These are phyloP conservation scores for Gopherus flavomarginatus DNA, from an alignment of 2,113 vertebrate genomes.

Conservation along the genomic window DNA sequence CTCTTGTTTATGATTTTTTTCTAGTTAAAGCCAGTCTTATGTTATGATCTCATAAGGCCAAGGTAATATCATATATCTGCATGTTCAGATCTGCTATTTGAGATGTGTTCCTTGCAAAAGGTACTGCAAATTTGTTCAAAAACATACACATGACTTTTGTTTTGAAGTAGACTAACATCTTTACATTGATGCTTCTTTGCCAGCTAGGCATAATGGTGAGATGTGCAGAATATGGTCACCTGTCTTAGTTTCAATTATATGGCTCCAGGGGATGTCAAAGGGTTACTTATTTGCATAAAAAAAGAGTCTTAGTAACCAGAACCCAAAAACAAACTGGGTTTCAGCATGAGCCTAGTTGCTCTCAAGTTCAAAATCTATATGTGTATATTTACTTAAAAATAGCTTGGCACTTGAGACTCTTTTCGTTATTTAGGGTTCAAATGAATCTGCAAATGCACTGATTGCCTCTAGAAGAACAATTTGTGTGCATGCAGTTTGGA, in stretches of 20 bases:
- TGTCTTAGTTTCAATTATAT: background rate
- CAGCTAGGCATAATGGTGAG: background rate
- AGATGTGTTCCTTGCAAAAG: background rate
- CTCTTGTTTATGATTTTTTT: background rate
- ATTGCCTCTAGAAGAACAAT: background rate
- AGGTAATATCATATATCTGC: background rate
- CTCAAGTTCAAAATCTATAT: background rate
- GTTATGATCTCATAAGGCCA: background rate
- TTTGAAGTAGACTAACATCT: background rate
- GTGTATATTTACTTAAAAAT: background rate
- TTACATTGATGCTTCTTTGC: background rate
- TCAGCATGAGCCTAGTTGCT: background rate
- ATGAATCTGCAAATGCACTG: background rate
- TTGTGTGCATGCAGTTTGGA: background rate
- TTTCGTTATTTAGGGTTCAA: background rate
- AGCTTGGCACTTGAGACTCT: background rate
- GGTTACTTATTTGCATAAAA: rapidly evolving
- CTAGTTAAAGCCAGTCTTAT: background rate
- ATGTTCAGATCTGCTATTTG: background rate
- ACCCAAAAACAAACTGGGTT: background rate
- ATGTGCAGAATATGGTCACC: background rate
- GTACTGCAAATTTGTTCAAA: background rate
- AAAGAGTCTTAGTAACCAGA: background rate
- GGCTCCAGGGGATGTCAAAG: background rate
- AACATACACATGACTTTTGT: background rate